A percentile compares a stretch with the other conserved stretches of the same genome.
Evolutionary conservation across 2,888 invertebrate species (phyloP).

Genomic region (Masnerella sp.): DNA sequence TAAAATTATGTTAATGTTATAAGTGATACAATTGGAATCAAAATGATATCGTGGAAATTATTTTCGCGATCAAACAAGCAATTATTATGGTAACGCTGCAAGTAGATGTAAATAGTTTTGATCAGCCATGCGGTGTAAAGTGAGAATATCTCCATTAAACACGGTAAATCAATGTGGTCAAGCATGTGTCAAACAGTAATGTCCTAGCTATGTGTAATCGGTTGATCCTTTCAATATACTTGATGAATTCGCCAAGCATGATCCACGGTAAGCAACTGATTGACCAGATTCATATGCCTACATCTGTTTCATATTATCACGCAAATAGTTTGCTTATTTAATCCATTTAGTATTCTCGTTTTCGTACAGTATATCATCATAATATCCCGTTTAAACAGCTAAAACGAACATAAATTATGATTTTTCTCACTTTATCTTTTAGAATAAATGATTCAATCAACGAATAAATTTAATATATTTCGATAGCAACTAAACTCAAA

Average conservation of each 20-base stretch:
- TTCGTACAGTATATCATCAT: not conserved
- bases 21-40: too few relatives aligned
- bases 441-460: too few relatives aligned
- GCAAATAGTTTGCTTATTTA: slow-evolving; percentile 5
- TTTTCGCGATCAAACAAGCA: too few relatives aligned
- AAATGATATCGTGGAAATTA: too few relatives aligned
- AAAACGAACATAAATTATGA: too few relatives aligned
- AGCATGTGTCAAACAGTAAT: slow-evolving; percentile 51
- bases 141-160: slow-evolving; percentile 46
- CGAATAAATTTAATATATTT: too few relatives aligned
- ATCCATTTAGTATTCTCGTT: not conserved
- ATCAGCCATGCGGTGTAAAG: slow-evolving; percentile 36
- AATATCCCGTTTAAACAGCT: too few relatives aligned
- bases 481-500: too few relatives aligned
- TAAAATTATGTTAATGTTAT: too few relatives aligned
- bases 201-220: slow-evolving; percentile 39
- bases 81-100: slow-evolving; percentile 23
- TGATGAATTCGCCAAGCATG: slow-evolving; percentile 42
- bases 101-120: slow-evolving; percentile 30
- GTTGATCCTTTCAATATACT: slow-evolving; percentile 52
- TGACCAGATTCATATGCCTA: slow-evolving; percentile 22
- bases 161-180: slow-evolving; percentile 47
- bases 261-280: slow-evolving; percentile 18
- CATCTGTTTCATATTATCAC: slow-evolving; percentile 8
- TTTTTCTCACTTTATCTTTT: too few relatives aligned